Evolutionary conservation across 2,797 vertebrate species (phyloP), one percentile per base, ranked within the genome.

Genomic region (Helostoma temminkii): DNA sequence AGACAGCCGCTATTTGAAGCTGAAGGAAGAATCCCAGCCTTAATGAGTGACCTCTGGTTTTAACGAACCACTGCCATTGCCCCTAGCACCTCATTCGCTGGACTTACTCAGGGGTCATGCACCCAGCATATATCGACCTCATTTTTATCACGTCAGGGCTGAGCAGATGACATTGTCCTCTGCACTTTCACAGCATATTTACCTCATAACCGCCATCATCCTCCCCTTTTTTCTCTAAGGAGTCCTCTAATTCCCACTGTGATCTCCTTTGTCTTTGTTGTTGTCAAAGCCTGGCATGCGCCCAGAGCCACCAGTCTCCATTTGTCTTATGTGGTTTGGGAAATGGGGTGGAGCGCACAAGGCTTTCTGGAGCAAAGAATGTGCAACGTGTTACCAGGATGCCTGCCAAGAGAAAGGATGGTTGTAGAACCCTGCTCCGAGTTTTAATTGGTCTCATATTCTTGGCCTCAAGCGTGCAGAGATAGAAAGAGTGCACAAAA

Each of bases 391-490:
- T 84, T 80, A 59, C 0, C 14, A 18, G 69, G 78, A 79, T 5
- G 75, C 12, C 53, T 69, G 86, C 85, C 86, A 86, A 70, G 39
- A 69, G 78, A 56, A 46, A 65, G 73, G 62, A 67, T 14, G 79
- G 42, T 7, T 58, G 52, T 22, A 37, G 70, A 74, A 81, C 65
- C 64, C 67, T 55, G 77, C 63, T 74, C 77, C 5, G 19, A 56
- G 26, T 71, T 81, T 85, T 90, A 89, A 90, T 89, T 86, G 75
- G 67, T 80, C 78, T 79, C 87, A 84, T 82, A 85, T 81, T 87
- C 72, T 89, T 78, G 86, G 87, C 81, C 48, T 78, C 54, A 14
- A 37, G 66, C 19, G 9, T 43, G 55, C 45, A 56, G 57, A 64
- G 71, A 83, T 25, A 47, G 58, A 75, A 77, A 69, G 62, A 78